Evolutionary conservation across 2,888 invertebrate species (phyloP).

Genomic region (Leucoma salicis): DNA sequence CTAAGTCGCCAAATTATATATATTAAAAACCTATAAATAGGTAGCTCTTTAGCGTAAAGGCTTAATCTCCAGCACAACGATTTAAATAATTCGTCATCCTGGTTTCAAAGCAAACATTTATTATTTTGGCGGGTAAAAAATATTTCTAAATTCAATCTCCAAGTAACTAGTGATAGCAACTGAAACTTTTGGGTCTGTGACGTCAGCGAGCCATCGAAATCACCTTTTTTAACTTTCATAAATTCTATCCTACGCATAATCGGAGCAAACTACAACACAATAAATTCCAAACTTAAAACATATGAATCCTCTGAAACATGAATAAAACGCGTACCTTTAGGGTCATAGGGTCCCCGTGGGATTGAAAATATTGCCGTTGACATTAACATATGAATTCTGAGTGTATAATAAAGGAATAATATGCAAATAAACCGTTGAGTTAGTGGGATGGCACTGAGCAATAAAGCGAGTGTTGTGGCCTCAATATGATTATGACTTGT

Average conservation of each 20-base stretch:
- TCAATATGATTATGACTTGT: slow-evolving; percentile 47
- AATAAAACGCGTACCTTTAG: slow-evolving; percentile 51
- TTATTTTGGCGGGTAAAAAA: no score
- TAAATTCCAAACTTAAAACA: slow-evolving; percentile 37
- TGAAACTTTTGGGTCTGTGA: neutral
- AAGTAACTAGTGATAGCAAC: neutral
- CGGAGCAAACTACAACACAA: slow-evolving; percentile 18
- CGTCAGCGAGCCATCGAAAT: neutral
- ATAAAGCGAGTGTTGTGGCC: slow-evolving; percentile 46
- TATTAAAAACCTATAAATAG: no score
- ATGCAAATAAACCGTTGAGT: slow-evolving; percentile 60
- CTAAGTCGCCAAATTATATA: no score
- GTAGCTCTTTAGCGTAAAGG: no score
- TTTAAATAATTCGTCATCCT: no score
- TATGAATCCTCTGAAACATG: slow-evolving; percentile 36
- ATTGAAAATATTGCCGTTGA: slow-evolving; percentile 53
- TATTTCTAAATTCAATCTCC: no score
- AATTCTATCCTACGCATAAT: slow-evolving; percentile 11
- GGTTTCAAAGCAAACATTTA: no score
- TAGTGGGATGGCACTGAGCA: slow-evolving; percentile 45
- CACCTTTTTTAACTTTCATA: neutral
- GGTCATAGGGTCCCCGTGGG: slow-evolving; percentile 52
- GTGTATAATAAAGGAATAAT: slow-evolving; percentile 75
- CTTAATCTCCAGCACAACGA: no score
- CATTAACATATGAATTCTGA: slow-evolving; percentile 73